Evolutionary conservation across 2,888 invertebrate genomes (phyloP), one percentile per base, ranked within the genome.

Genomic region (Melipona beecheii): DNA sequence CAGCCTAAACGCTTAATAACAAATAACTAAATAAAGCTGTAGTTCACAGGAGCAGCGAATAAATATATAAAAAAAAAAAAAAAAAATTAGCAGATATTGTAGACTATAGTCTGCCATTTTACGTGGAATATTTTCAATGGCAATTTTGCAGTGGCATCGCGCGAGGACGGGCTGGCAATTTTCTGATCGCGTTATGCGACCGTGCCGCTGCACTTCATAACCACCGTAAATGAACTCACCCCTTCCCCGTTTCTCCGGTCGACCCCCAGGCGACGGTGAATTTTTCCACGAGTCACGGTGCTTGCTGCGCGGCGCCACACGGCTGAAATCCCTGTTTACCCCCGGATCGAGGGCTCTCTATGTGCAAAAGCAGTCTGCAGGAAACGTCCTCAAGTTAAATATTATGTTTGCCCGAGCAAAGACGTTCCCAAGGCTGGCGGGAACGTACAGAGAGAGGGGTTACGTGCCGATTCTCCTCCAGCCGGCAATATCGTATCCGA

Each of bases 361-460:
- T 60, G 73, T 64, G 43, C 74, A 81, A 31, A 60, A 66, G 52
- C 56, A 43, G 70, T 69, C 73, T 60, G 81, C 68, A 70, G 78
- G 84, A 62, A 86, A 71, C 73, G 79, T 87, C 81, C 64, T 81
- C 73, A 83, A 86, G 88, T 88, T 88, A 89, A 88, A 88, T 88
- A 89, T 88, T 88, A 89, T 85, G 89, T 88, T 89, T 87, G 85
- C 83, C 80, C 81, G 76, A 85, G 78, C 66, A 72, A 82, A 75
- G 83, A 82, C 78, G 81, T 88, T 83, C 78, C 75, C 76, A 70
- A 73, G 64, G 78, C 43, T 43, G 43, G 43, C 43, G 13, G 31
- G 70, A 72, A 60, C 80, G 72, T 80, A 78, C 43, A 62, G 24
- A 64, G 24, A 60, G 36, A 1, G n/a, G 75, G 58, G 78, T 70